These are phyloP conservation scores for Zonitis immaculata DNA, from an alignment of 2,888 invertebrate species.

Conservation along the genomic window DNA sequence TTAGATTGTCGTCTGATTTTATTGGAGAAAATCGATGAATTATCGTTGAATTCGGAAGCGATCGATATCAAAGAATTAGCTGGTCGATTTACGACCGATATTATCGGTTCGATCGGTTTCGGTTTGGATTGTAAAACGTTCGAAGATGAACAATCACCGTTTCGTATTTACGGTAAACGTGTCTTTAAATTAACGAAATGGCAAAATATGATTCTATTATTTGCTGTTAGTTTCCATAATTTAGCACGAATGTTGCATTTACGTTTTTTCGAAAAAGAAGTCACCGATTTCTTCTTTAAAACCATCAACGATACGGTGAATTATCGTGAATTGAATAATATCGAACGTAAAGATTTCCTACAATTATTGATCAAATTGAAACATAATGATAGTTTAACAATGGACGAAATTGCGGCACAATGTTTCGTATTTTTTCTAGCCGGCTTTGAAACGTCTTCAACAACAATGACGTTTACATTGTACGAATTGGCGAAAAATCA, in stretches of 20 bases:
- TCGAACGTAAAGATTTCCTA: slow-evolving; percentile 42
- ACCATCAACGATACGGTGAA: slow-evolving; percentile 30
- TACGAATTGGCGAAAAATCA: slow-evolving; percentile 44
- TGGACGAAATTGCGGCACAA: too few species aligned
- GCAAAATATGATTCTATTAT: background rate
- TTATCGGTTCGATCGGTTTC: slow-evolving; percentile 56
- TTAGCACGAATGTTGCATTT: slow-evolving; percentile 18
- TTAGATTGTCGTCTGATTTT: too few species aligned
- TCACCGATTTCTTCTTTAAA: slow-evolving; percentile 29
- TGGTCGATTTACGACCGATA: too few species aligned
- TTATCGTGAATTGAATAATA: slow-evolving; percentile 26
- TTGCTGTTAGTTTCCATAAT: slow-evolving; percentile 37
- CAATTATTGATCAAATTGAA: slow-evolving; percentile 38
- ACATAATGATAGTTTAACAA: slow-evolving; percentile 5
- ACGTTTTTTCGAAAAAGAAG: slow-evolving; percentile 21
- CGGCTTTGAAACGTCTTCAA: too few species aligned
- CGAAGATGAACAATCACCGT: background rate
- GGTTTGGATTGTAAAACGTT: slow-evolving; percentile 47
- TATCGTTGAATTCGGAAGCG: too few species aligned
- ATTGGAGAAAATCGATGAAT: too few species aligned
- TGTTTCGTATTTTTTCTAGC: too few species aligned
- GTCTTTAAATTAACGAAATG: background rate
- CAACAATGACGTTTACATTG: slow-evolving; percentile 39
- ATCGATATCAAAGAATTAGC: too few species aligned
- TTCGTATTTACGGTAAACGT: background rate